These are phyloP conservation scores for Dendrocincla tyrannina DNA, from an alignment of 2,797 vertebrate genomes.

Conservation along the genomic window DNA sequence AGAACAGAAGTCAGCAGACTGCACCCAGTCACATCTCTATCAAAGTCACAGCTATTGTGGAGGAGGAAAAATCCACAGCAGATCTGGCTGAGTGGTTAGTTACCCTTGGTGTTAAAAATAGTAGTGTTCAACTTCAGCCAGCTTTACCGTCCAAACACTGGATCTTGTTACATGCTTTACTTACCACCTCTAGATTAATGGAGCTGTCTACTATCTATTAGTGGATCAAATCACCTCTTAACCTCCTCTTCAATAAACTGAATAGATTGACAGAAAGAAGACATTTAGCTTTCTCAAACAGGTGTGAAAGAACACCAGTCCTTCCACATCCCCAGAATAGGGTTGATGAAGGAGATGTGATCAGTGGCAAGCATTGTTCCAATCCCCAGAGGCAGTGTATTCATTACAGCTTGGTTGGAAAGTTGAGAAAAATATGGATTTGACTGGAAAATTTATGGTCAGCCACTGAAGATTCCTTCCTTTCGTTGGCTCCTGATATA, in stretches of 20 bases:
- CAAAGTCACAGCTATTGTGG: fast-evolving
- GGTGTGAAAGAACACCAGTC: not conserved
- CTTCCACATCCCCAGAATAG: not conserved
- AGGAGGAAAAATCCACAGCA: not conserved
- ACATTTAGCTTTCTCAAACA: conserved; percentile 3
- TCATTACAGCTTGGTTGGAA: not conserved
- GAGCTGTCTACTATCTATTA: conserved; percentile 38
- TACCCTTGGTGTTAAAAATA: not conserved
- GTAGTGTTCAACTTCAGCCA: not conserved
- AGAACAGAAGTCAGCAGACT: not conserved
- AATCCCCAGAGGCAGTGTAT: not conserved
- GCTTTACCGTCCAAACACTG: not conserved
- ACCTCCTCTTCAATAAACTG: conserved; percentile 43
- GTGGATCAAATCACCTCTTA: conserved; percentile 53
- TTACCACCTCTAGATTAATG: conserved; percentile 26
- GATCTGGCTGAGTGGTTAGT: not conserved
- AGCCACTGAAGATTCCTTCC: not conserved
- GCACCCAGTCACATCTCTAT: not conserved
- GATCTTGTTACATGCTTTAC: not conserved
- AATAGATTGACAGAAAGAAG: conserved; percentile 6
- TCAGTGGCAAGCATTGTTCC: not conserved
- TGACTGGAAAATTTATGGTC: not conserved
- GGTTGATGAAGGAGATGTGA: not conserved
- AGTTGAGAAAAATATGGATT: not conserved
- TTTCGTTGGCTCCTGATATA: not conserved